These are phyloP conservation scores for Epinotia demarniana DNA, from an alignment of 2,888 invertebrate genomes.

Conservation along the genomic window DNA sequence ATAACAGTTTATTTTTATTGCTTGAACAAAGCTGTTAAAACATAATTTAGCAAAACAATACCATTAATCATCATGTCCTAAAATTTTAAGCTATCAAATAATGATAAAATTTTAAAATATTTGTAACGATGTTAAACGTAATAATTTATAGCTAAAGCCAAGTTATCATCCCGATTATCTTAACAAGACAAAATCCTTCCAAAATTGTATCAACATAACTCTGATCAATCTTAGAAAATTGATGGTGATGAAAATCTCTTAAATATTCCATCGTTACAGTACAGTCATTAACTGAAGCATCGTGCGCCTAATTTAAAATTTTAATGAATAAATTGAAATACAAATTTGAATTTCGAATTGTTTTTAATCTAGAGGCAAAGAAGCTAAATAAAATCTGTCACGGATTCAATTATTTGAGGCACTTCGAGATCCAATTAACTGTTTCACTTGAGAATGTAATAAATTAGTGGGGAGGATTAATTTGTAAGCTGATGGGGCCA, in stretches of 20 bases:
- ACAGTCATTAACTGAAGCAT: constrained; percentile 29
- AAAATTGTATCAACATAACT: constrained; percentile 28
- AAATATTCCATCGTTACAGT: constrained; percentile 28
- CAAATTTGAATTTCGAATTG: constrained; percentile 39
- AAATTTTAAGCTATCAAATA: too few relatives aligned
- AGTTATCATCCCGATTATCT: not conserved
- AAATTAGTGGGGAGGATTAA: constrained; percentile 39
- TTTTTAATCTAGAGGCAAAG: constrained; percentile 37
- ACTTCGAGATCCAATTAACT: constrained; percentile 40
- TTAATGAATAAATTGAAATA: constrained; percentile 43
- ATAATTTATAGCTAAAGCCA: not conserved
- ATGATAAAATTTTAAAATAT: too few relatives aligned
- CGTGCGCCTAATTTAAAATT: constrained; percentile 30
- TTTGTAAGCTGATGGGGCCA: constrained; percentile 40
- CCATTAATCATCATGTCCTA: too few relatives aligned
- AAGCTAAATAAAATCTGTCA: constrained; percentile 44
- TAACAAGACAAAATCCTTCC: not conserved
- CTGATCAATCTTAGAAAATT: constrained; percentile 12
- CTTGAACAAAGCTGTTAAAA: too few relatives aligned
- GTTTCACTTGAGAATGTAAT: constrained; percentile 41
- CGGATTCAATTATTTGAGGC: constrained; percentile 41
- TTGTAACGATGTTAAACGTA: too few relatives aligned
- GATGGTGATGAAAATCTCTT: constrained; percentile 24
- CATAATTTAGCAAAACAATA: too few relatives aligned
- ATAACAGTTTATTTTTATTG: too few relatives aligned